Percentiles rank a stretch among this genome's conserved stretches.
phyloP scores from a whole-genome alignment of 2,888 invertebrate species.

The Cenopis cana region DNA sequence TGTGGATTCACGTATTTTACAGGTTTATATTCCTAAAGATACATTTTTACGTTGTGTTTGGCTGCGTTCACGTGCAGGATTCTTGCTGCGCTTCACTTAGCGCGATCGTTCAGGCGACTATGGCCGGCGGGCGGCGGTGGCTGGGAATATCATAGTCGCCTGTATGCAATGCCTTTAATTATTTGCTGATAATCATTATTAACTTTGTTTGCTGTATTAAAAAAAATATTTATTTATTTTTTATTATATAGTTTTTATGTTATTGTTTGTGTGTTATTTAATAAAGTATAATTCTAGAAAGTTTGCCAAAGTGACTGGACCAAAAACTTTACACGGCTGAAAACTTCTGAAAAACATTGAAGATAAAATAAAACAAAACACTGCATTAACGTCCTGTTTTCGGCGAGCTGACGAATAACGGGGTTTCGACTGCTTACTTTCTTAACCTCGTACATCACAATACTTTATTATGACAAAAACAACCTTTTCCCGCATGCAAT shows the following conservation, averaged over 20 bases:
- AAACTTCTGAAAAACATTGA: neutral
- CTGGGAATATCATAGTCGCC: too few species aligned
- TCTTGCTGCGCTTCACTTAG: too few species aligned
- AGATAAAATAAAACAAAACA: constrained; percentile 12
- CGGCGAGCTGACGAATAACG: neutral
- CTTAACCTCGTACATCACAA: constrained; percentile 11
- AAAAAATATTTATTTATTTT: too few species aligned
- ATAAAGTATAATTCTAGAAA: too few species aligned
- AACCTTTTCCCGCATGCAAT: constrained; percentile 20
- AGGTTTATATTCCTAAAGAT: neutral
- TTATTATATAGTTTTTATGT: too few species aligned
- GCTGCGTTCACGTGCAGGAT: too few species aligned
- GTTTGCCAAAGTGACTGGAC: neutral
- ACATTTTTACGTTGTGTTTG: neutral
- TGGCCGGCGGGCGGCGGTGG: too few species aligned
- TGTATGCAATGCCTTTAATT: too few species aligned
- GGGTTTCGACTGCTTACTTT: neutral
- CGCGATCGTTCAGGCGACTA: too few species aligned
- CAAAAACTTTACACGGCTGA: neutral
- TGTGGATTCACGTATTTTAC: neutral
- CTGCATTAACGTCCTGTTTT: neutral
- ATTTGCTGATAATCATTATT: too few species aligned
- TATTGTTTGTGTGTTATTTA: too few species aligned
- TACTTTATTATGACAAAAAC: constrained; percentile 8
- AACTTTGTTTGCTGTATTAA: too few species aligned